Evolutionary conservation across 2,888 invertebrate species (phyloP), one percentile per base, ranked within the genome.

Genomic region (Metellina segmentata): DNA sequence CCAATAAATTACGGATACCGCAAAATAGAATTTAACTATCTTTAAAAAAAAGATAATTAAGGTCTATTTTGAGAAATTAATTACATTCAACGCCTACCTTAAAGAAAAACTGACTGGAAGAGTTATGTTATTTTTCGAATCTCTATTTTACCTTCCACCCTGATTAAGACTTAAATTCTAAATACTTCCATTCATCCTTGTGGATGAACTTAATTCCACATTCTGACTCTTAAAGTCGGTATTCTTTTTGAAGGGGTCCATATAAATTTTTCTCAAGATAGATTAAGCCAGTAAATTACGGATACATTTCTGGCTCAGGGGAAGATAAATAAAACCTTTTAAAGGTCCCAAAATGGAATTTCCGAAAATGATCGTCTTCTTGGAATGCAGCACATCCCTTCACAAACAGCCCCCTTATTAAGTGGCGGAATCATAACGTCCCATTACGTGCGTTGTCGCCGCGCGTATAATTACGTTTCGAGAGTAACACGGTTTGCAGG

Each of bases 361-460:
- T 52, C 20, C 20, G 52, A 52, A 78, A 78, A 78, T 52, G 78
- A 78, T 52, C 78, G 16, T 4, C 48, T 9, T 51, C 19, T 4
- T 51, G 53, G 78, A 52, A 11, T 20, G 49, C 70, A 49, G 34
- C 34, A 34, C 34, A 20, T 81, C n/a, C 48, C 19, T 34, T 61
- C 20, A 9, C 61, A 16, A 61, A 53, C 48, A 70, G 20, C 48
- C 34, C 83, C 52, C 83, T 71, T 82, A 51, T 72, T 53, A 72
- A 83, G 83, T 53, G 72, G 13, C 83, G 72, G 83, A 72, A 83
- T 74, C 74, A 19, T 70, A 81, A 83, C 72, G 74, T 83, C 34
- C 72, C 72, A 74, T 72, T 83, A 51, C 72, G 20, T 8, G 74
- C n/a, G 72, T 34, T 61, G 61, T 61, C 75, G 83, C 34, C 72